These are phyloP conservation scores for Turritopsis rubra DNA, from an alignment of 30 jellyfish, hydroid and myxozoan species.

Conservation along the genomic window DNA sequence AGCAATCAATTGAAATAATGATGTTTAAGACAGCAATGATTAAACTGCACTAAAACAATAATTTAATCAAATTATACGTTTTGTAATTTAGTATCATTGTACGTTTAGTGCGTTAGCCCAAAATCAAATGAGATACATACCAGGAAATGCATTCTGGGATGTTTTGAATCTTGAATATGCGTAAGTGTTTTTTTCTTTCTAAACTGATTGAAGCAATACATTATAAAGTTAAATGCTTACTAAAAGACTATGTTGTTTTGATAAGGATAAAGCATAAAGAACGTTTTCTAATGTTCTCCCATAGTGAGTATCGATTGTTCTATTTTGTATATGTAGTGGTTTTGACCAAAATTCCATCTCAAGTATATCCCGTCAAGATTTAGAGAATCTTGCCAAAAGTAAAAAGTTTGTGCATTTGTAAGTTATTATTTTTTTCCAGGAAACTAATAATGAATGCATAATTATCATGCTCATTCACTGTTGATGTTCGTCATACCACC, in stretches of 20 bases:
- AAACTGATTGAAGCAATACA: too few species aligned
- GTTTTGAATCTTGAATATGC: not conserved
- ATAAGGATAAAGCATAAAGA: too few species aligned
- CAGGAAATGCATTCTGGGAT: slow-evolving; percentile 13
- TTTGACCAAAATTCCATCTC: slow-evolving; percentile 16
- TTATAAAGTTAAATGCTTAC: too few species aligned
- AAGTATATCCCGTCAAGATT: slow-evolving; percentile 6
- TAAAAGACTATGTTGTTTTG: too few species aligned
- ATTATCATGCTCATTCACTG: not conserved
- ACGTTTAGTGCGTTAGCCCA: slow-evolving; percentile 13
- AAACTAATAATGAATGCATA: not conserved
- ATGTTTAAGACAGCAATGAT: too few species aligned
- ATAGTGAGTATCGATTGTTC: not conserved
- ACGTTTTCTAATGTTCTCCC: not conserved
- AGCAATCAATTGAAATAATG: too few species aligned
- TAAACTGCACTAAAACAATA: too few species aligned
- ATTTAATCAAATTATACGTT: too few species aligned
- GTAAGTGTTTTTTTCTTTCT: not conserved
- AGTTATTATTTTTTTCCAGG: not conserved
- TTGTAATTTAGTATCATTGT: not conserved
- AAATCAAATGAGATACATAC: slow-evolving; percentile 20
- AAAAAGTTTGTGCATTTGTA: slow-evolving; percentile 25
- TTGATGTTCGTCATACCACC: not conserved
- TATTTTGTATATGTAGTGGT: not conserved
- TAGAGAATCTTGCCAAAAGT: not conserved